phyloP scores from a whole-genome alignment of 2,888 invertebrate species.

The Drosophila colorata region DNA sequence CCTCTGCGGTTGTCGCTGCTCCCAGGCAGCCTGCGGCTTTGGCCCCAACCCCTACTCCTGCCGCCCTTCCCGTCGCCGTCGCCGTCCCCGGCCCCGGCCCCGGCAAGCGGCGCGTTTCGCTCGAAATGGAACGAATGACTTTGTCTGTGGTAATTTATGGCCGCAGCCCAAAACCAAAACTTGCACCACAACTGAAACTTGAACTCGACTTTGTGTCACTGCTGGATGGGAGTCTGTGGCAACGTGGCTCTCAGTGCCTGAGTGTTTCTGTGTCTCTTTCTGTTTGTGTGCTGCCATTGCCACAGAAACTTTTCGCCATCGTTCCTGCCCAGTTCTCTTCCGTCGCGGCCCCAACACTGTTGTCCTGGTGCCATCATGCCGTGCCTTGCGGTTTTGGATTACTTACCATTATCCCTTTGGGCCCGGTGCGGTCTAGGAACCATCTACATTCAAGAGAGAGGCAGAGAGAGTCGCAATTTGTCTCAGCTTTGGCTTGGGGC shows the following conservation, averaged over 20 bases:
- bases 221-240: slow-evolving; percentile 39
- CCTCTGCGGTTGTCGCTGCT: slow-evolving; percentile 28
- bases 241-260: neutral
- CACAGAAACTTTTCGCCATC: slow-evolving; percentile 63
- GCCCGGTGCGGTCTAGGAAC: slow-evolving; percentile 18
- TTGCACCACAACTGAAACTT: slow-evolving; percentile 60
- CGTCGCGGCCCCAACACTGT: neutral
- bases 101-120: slow-evolving; percentile 58
- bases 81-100: slow-evolving; percentile 8
- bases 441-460: neutral
- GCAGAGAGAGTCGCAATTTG: slow-evolving; percentile 21
- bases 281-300: no score
- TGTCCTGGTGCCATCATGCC: slow-evolving; percentile 41
- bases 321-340: slow-evolving; percentile 1
- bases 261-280: slow-evolving; percentile 8
- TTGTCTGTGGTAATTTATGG: slow-evolving; percentile 82
- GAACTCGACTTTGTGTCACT: slow-evolving; percentile 69
- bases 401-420: slow-evolving; percentile 63
- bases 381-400: slow-evolving; percentile 68
- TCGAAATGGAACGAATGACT: slow-evolving; percentile 82
- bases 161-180: slow-evolving; percentile 51
- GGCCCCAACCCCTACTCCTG: slow-evolving; percentile 8
- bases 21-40: slow-evolving; percentile 43
- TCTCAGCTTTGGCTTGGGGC: slow-evolving; percentile 27
- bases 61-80: slow-evolving; percentile 12